Evolutionary conservation across 2,797 vertebrate genomes (phyloP).

Genomic region (Gallinago solitaria): DNA sequence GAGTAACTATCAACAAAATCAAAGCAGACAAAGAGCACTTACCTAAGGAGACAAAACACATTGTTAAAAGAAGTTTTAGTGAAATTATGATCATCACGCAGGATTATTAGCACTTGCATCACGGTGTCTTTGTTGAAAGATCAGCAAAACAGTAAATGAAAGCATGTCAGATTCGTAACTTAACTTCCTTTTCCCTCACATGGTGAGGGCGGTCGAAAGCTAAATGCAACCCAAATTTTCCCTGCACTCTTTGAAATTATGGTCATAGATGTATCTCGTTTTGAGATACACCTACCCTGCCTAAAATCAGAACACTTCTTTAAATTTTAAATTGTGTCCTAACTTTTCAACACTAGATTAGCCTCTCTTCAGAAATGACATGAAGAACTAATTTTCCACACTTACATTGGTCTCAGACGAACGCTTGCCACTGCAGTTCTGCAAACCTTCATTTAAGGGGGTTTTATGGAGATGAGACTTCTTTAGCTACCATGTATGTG

Average conservation of each 20-base stretch:
- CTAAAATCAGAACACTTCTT: neutral
- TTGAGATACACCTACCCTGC: neutral
- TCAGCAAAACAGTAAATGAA: neutral
- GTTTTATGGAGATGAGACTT: neutral
- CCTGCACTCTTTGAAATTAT: neutral
- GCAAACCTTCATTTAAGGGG: neutral
- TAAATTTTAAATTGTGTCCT: neutral
- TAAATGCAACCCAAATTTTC: neutral
- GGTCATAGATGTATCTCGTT: neutral
- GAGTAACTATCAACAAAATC: neutral
- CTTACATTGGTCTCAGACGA: neutral
- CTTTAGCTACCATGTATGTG: neutral
- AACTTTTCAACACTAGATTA: neutral
- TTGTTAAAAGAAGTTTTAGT: neutral
- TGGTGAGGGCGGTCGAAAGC: fast-evolving
- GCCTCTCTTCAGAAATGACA: neutral
- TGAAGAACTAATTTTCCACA: neutral
- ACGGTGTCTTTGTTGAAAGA: neutral
- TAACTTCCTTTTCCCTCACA: neutral
- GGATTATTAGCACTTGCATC: neutral
- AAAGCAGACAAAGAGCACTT: neutral
- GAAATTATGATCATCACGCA: neutral
- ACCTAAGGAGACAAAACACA: neutral
- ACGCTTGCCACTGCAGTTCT: neutral
- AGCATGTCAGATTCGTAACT: fast-evolving